phyloP scores from a whole-genome alignment of 2,888 invertebrate genomes.

The Ernsta delagoae region DNA sequence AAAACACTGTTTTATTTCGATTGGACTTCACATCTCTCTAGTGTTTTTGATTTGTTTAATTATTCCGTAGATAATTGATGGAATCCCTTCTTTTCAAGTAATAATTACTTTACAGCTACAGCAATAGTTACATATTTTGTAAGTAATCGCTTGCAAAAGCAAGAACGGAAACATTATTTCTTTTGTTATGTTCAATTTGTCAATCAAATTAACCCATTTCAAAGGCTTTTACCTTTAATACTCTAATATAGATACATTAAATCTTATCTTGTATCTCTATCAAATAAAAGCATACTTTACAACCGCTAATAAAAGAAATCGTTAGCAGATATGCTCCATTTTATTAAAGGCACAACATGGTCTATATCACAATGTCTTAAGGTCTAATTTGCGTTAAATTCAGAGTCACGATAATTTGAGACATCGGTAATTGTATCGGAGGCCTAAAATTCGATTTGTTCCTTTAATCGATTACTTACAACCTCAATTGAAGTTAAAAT shows the following conservation, averaged over 20 bases:
- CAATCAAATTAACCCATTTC: background rate
- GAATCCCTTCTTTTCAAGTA: too few species aligned
- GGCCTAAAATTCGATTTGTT: slow-evolving; percentile 28
- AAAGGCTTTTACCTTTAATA: background rate
- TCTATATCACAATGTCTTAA: slow-evolving; percentile 1
- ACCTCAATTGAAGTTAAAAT: slow-evolving; percentile 6
- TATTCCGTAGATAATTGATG: too few species aligned
- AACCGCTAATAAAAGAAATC: slow-evolving; percentile 15
- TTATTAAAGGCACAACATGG: background rate
- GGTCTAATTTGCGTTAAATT: background rate
- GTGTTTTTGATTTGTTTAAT: too few species aligned
- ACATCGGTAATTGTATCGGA: slow-evolving; percentile 11
- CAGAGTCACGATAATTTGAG: slow-evolving; percentile 1
- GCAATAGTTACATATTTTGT: background rate
- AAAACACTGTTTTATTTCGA: too few species aligned
- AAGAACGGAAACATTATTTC: background rate
- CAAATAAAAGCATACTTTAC: slow-evolving; percentile 15
- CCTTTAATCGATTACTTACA: slow-evolving; percentile 21
- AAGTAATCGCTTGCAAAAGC: background rate
- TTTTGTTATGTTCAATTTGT: background rate
- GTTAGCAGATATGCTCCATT: slow-evolving; percentile 9
- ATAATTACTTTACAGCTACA: background rate
- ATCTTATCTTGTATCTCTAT: background rate
- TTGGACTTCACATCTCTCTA: too few species aligned
- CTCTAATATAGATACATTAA: background rate